Evolutionary conservation across 2,888 invertebrate genomes (phyloP).

Genomic region (Dasysyrphus tricinctus): DNA sequence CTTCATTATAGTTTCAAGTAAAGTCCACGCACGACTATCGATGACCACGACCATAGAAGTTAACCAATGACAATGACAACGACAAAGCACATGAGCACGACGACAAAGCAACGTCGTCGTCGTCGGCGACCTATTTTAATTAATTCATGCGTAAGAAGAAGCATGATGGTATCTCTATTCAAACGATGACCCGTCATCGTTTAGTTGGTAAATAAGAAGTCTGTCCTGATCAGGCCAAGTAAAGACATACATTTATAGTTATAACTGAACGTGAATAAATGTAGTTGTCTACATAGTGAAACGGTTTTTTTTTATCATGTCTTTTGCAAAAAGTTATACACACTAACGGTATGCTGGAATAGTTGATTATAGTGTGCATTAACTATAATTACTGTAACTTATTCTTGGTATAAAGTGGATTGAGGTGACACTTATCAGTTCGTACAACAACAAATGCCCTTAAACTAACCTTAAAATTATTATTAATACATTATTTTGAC

Average conservation of each 20-base stretch:
- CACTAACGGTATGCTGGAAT: background rate
- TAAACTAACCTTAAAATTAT: background rate
- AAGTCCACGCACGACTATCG: constrained; percentile 1
- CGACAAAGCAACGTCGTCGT: background rate
- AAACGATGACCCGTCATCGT: constrained; percentile 45
- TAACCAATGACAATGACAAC: background rate
- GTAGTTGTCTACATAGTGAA: constrained; percentile 5
- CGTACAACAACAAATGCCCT: background rate
- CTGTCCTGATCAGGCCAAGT: constrained; percentile 52
- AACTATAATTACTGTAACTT: background rate
- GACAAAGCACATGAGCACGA: constrained; percentile 5
- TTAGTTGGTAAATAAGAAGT: constrained; percentile 47
- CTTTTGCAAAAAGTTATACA: constrained; percentile 2
- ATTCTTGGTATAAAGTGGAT: background rate
- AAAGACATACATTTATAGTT: constrained; percentile 14
- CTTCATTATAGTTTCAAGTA: constrained; percentile 6
- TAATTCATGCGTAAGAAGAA: constrained; percentile 67
- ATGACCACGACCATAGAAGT: background rate
- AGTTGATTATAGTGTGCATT: background rate
- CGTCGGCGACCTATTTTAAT: constrained; percentile 52
- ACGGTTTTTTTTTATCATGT: constrained; percentile 3
- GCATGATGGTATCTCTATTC: constrained; percentile 58
- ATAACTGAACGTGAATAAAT: constrained; percentile 25
- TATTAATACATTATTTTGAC: background rate
- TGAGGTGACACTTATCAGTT: background rate